Evolutionary conservation across 2,113 vertebrate species (phyloP), one percentile per base, ranked within the genome.

Genomic region (Ophiodon elongatus): DNA sequence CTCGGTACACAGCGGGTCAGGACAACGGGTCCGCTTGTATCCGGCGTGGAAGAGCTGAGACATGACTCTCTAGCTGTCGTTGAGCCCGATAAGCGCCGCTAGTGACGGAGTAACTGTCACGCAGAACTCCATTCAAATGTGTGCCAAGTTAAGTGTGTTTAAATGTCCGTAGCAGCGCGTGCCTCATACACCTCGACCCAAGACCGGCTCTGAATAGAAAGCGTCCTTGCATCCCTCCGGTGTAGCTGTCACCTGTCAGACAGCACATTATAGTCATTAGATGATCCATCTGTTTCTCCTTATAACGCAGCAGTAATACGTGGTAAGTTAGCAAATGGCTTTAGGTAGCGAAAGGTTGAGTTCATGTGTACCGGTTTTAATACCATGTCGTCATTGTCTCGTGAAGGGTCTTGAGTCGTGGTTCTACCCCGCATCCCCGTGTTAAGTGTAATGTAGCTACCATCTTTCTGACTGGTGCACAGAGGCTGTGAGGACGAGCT

Each of bases 151-250:
- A 84, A 31, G 8, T 52, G 14, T 25, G 7, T 59, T 33, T 31
- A 4, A 11, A 6, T 21, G 1, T 1, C 11, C 0, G 2, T 2
- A 10, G 15, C 7, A 4, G 4, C 25, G 0, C 1, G 2, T 27
- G 15, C 14, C 4, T 3, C 37, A 13, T 2, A 37, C 11, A 57
- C 13, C 7, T 11, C 0, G 10, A 35, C 5, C 27, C 3, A 31
- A 35, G 4, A 31, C 15, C 0, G 7, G 41, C 33, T 41, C 2
- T 25, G 9, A 25, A 13, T 15, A 66, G 3, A 62, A 29, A 39
- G 39, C 23, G 1, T 56, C 2, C 4, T 29, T 4, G 6, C 17
- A 52, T 21, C 0, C 5, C 33, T 39, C 35, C 39, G 19, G 71
- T 25, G 27, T 35, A 8, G 5, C 6, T 35, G 9, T 35, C 35